phyloP scores from a whole-genome alignment of 1,140 invertebrate species.

The Euglossa dilemma region DNA sequence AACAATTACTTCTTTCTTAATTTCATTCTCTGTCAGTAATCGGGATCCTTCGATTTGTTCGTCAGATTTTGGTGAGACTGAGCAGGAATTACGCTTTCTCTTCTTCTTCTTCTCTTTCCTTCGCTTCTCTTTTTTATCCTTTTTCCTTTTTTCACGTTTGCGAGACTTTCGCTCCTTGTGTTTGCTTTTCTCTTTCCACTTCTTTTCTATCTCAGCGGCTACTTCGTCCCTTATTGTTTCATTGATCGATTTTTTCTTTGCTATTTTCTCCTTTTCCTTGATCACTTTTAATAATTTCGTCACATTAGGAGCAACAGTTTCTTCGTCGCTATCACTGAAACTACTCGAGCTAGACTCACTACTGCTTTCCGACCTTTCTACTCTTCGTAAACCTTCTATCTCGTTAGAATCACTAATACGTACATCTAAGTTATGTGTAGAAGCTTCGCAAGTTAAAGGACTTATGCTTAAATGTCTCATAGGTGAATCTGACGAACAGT shows the following conservation, averaged over 20 bases:
- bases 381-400: not conserved
- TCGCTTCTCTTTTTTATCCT: constrained; percentile 66
- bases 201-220: constrained; percentile 77
- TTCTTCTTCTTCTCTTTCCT: constrained; percentile 62
- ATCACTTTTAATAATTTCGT: constrained; percentile 77
- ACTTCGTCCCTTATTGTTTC: constrained; percentile 80
- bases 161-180: constrained; percentile 68
- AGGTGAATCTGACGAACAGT: constrained; percentile 27
- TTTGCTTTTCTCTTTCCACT: constrained; percentile 72
- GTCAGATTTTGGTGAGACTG: not conserved
- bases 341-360: constrained; percentile 54
- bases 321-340: constrained; percentile 42
- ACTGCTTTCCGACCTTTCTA: constrained; percentile 11
- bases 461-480: constrained; percentile 23
- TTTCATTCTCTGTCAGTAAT: constrained; percentile 74
- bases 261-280: constrained; percentile 80
- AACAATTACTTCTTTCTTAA: constrained; percentile 73
- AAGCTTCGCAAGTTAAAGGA: not conserved
- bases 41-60: constrained; percentile 23
- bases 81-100: constrained; percentile 27
- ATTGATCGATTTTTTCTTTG: constrained; percentile 76
- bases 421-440: not conserved
- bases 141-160: constrained; percentile 71
- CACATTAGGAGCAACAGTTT: constrained; percentile 59
- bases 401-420: not conserved